A percentile compares a stretch with the other conserved stretches of the same genome.
phyloP scores from a whole-genome alignment of 2,888 invertebrate genomes.

The Myathropa florea region DNA sequence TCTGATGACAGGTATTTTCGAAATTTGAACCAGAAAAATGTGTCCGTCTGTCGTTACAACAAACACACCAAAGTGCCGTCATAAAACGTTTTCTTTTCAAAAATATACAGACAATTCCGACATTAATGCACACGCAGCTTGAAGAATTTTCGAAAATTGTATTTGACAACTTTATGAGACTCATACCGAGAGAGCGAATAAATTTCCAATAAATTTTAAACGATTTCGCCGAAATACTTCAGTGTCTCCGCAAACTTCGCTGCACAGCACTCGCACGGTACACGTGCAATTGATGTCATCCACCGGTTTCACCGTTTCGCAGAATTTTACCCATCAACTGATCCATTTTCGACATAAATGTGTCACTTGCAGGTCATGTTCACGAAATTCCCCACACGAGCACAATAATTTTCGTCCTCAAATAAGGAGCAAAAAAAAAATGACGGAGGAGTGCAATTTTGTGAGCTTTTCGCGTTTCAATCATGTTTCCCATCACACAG shows the following conservation, averaged over 20 bases:
- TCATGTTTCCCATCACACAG: background rate
- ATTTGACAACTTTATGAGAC: background rate
- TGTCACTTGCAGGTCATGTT: background rate
- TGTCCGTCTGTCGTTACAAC: too few species aligned
- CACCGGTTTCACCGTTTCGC: background rate
- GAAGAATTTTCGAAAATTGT: background rate
- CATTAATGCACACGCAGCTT: too few species aligned
- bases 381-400: background rate
- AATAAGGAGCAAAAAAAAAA: background rate
- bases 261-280: background rate
- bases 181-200: background rate
- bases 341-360: background rate
- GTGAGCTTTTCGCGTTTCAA: background rate
- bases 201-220: background rate
- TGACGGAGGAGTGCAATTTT: background rate
- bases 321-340: background rate
- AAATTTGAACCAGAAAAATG: too few species aligned
- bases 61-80: too few species aligned
- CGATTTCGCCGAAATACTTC: background rate
- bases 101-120: too few species aligned
- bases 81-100: too few species aligned
- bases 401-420: background rate
- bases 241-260: background rate
- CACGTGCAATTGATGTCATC: background rate
- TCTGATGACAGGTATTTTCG: too few species aligned